Evolutionary conservation across 1,140 invertebrate genomes (phyloP).

Genomic region (Papilio aristodemus): DNA sequence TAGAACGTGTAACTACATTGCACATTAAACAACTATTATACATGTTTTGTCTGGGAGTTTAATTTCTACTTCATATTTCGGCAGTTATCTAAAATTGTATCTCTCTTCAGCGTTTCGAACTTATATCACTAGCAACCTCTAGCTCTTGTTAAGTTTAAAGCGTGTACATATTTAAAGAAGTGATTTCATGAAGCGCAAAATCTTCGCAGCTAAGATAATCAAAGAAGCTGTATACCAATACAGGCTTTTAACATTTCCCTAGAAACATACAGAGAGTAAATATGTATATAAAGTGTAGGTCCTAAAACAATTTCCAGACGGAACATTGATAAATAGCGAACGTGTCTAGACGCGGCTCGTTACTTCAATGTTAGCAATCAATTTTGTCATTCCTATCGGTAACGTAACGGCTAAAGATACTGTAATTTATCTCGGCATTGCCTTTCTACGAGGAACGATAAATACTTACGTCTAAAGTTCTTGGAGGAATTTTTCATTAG

Average conservation of each 20-base stretch:
- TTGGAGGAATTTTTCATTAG: neutral
- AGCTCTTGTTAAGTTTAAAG: no score
- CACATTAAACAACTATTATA: no score
- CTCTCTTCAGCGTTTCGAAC: no score
- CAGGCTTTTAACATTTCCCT: neutral
- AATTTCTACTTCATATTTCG: no score
- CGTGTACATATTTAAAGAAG: no score
- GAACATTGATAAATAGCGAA: neutral
- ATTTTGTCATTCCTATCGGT: conserved; percentile 13
- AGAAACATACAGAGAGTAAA: neutral
- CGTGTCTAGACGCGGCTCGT: neutral
- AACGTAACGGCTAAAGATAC: neutral
- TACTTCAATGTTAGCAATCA: conserved; percentile 3
- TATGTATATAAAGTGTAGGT: neutral
- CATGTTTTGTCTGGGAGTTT: no score
- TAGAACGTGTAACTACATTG: no score
- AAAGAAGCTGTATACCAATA: no score
- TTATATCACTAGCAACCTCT: no score
- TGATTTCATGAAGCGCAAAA: no score
- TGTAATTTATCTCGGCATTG: conserved; percentile 9
- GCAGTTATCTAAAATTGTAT: no score
- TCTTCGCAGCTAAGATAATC: no score
- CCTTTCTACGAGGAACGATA: neutral
- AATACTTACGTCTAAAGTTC: neutral
- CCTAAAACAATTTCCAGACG: neutral